A percentile compares a stretch with the other conserved stretches of the same genome.
These are phyloP conservation scores for Callyntrura guangdongensis DNA, from an alignment of 2,888 invertebrate genomes.

Conservation along the genomic window DNA sequence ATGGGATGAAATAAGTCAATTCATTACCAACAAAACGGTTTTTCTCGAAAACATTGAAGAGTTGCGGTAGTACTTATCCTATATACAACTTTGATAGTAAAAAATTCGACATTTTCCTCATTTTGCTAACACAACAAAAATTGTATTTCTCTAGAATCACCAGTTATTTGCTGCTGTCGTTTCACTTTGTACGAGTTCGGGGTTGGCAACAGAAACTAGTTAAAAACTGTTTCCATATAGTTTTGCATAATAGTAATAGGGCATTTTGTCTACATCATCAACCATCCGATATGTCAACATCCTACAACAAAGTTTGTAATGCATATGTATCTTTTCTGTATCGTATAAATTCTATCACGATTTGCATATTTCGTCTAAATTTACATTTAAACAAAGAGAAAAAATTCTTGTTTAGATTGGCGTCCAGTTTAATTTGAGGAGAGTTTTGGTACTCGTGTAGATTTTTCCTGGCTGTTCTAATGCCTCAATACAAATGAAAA, in stretches of 20 bases:
- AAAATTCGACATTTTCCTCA: no score
- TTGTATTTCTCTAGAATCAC: not conserved
- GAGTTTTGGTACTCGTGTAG: not conserved
- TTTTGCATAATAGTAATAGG: no score
- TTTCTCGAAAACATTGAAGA: no score
- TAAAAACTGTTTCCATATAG: not conserved
- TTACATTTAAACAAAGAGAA: not conserved
- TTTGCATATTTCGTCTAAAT: slow-evolving; percentile 1
- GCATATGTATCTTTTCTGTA: not conserved
- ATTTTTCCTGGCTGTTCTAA: slow-evolving; percentile 3
- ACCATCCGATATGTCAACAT: not conserved
- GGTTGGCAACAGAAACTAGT: slow-evolving; percentile 41
- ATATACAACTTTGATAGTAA: no score
- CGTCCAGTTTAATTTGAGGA: no score
- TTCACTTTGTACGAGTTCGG: slow-evolving; percentile 34
- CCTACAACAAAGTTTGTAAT: not conserved
- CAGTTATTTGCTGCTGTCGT: not conserved
- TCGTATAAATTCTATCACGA: slow-evolving; percentile 32
- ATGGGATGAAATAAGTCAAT: no score
- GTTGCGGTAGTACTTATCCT: no score
- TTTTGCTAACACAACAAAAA: no score
- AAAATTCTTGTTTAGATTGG: not conserved
- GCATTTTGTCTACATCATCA: not conserved
- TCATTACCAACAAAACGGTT: no score
- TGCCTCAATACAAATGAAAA: slow-evolving; percentile 46